Evolutionary conservation across 2,113 vertebrate genomes (phyloP), one percentile per base, ranked within the genome.

Genomic region (Epinephelus cyanopodus): DNA sequence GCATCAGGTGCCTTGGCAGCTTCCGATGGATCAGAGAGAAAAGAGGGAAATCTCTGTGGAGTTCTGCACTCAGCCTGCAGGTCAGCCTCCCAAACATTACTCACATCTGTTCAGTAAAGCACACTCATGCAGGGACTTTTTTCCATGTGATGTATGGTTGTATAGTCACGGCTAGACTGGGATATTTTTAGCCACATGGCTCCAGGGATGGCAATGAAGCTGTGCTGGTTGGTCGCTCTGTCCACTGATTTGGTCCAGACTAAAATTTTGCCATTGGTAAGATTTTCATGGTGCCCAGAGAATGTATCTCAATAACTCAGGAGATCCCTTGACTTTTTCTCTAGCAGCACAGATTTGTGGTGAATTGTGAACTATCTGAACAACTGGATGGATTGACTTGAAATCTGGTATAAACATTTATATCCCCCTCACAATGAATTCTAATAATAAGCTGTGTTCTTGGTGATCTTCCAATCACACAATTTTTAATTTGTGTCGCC

Each of bases 1-100:
- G n/a, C 98, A 99, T 94, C 98, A 99, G 95, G 95, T 98, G 96
- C 98, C 98, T 91, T 99, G 98, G 98, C 98, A 99, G 92, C 97
- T 99, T 81, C 96, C 97, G 0, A 86, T 97, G 87, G 98, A 98
- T 87, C 98, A 99, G 58, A 94, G 98, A 61, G 98, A 99, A 15
- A 97, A 96, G 88, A 97, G 96, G 89, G 98, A 99, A 92, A 97
- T 97, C 92, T 96, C 93, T 5, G 95, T 97, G 90, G 98, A 99
- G 83, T 99, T 99, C 95, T 98, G 96, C 89, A 98, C 98, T 0
- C 95, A 97, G 94, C 96, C 97, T n/a, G 96, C 97, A 96, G 98
- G 98, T 99, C 90, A 92, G 97, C 54, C 52, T 70, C 23, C 10
- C 25, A 71, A 61, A 62, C 50, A 25, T 27, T 23, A 63, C 29